These are phyloP conservation scores for Cepphus grylle DNA, from an alignment of 2,113 vertebrate species.

Conservation along the genomic window DNA sequence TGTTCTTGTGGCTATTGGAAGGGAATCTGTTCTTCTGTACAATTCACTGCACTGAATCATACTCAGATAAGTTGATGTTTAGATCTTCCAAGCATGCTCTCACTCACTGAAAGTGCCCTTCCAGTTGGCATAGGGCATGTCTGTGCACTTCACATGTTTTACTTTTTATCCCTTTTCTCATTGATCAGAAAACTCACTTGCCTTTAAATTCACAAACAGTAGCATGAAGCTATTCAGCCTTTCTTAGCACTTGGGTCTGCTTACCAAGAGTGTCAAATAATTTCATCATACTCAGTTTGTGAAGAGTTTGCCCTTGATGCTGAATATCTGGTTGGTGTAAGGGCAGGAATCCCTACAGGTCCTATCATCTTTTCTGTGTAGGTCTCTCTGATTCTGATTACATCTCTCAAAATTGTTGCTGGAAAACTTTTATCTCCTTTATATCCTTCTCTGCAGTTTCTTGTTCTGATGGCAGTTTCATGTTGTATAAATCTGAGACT, in stretches of 20 bases:
- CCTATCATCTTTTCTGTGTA: neutral
- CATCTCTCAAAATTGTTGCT: neutral
- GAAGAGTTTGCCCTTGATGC: neutral
- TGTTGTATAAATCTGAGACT: neutral
- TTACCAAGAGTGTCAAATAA: neutral
- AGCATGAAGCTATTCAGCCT: neutral
- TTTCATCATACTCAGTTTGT: neutral
- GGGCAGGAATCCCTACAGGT: neutral
- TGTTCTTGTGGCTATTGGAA: neutral
- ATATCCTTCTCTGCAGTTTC: neutral
- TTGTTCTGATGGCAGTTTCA: neutral
- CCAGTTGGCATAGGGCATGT: neutral
- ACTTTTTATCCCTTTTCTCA: neutral
- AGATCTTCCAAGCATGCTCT: neutral
- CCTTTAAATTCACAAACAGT: neutral
- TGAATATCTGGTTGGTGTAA: neutral
- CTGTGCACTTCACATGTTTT: neutral
- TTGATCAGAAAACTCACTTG: neutral
- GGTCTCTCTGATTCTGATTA: neutral
- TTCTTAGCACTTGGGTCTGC: neutral
- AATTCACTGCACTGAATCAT: neutral
- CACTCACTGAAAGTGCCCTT: neutral
- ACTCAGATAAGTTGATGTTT: neutral
- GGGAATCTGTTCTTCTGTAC: neutral
- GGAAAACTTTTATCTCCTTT: neutral